Percentiles rank a stretch among this genome's conserved stretches.
These are phyloP conservation scores for Crossaster papposus DNA, from an alignment of 53 echinoderm and acorn worm genomes.

Conservation along the genomic window DNA sequence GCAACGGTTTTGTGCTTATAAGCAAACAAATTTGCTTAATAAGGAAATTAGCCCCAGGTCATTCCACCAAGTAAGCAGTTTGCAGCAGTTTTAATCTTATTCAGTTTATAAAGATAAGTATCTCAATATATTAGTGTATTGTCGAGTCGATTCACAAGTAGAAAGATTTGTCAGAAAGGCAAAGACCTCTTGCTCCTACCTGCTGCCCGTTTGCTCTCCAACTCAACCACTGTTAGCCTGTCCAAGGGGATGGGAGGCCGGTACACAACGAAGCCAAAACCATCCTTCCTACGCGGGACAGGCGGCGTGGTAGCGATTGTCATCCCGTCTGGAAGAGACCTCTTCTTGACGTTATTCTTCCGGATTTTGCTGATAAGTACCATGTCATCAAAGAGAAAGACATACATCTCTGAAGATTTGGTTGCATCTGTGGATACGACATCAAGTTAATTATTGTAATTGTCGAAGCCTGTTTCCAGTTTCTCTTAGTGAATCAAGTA, in stretches of 20 bases:
- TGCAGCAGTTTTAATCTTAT: too few relatives aligned
- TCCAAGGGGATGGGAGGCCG: slow-evolving; percentile 89
- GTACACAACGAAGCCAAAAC: slow-evolving; percentile 69
- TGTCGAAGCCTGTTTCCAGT: neutral
- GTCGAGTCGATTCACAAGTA: neutral
- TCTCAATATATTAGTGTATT: too few relatives aligned
- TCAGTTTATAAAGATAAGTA: too few relatives aligned
- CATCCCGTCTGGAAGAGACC: slow-evolving; percentile 65
- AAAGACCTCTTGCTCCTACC: slow-evolving; percentile 37
- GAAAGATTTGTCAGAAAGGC: too few relatives aligned
- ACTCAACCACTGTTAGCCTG: slow-evolving; percentile 79
- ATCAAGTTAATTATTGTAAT: neutral
- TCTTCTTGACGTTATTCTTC: slow-evolving; percentile 74
- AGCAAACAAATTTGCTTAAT: too few relatives aligned
- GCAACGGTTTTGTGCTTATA: too few relatives aligned
- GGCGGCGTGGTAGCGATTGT: slow-evolving; percentile 46
- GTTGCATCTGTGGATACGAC: slow-evolving; percentile 72
- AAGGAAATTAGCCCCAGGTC: too few relatives aligned
- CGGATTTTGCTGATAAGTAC: slow-evolving; percentile 79
- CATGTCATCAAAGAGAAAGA: slow-evolving; percentile 95
- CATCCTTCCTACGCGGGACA: slow-evolving; percentile 80
- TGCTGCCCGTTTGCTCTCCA: slow-evolving; percentile 74
- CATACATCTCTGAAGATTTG: slow-evolving; percentile 83
- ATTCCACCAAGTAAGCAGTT: too few relatives aligned
- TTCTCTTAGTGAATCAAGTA: neutral